A percentile compares a stretch with the other conserved stretches of the same genome.
Evolutionary conservation across 2,888 invertebrate species (phyloP).

Genomic region (Hirtodrosophila histrioides): DNA sequence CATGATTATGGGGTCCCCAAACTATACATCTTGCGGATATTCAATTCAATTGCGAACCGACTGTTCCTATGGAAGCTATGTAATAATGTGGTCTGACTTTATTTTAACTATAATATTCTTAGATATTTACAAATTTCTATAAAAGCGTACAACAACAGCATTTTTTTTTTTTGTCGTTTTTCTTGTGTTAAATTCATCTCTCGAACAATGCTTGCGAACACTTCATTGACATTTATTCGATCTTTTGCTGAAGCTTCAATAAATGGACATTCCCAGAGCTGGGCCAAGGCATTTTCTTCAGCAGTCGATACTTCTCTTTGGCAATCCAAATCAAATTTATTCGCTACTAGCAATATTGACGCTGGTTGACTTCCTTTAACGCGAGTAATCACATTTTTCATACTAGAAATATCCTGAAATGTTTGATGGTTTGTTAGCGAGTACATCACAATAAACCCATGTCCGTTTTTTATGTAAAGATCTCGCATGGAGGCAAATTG

Average conservation of each 20-base stretch:
- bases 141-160: conserved; percentile 97
- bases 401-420: conserved; percentile 99
- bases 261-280: conserved; percentile 98
- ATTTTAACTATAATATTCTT: conserved; percentile 79
- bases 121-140: conserved; percentile 86
- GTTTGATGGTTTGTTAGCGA: conserved; percentile 99
- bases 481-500: conserved; percentile 99
- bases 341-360: conserved; percentile 98
- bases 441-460: conserved; percentile 98
- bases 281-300: conserved; percentile 93
- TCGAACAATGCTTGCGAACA: conserved; percentile 99
- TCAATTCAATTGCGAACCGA: too few relatives aligned
- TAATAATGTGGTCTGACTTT: too few relatives aligned
- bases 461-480: conserved; percentile 99
- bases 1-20: too few relatives aligned
- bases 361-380: conserved; percentile 98
- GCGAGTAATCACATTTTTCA: conserved; percentile 99
- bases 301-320: conserved; percentile 97
- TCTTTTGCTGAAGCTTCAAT: conserved; percentile 99
- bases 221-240: conserved; percentile 99
- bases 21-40: too few relatives aligned
- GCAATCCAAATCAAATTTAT: conserved; percentile 99
- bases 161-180: conserved; percentile 93
- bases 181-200: conserved; percentile 99
- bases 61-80: too few relatives aligned